Evolutionary conservation across 92 coral and sea anemone species (phyloP).

Genomic region (Palythoa grandiflora): DNA sequence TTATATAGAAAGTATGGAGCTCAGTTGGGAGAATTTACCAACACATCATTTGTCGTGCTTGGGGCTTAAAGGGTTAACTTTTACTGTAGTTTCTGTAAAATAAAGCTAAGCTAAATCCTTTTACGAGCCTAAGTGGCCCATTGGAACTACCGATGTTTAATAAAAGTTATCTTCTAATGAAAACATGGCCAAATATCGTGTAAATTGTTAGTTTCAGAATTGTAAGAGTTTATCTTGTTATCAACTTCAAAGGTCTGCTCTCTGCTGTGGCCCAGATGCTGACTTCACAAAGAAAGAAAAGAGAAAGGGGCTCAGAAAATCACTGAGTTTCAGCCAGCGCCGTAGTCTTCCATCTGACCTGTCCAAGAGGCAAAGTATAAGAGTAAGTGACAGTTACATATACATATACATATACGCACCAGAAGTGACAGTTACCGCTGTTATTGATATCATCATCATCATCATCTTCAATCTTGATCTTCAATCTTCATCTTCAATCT

Average conservation of each 20-base stretch:
- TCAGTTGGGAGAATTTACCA: too few relatives aligned
- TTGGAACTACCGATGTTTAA: too few relatives aligned
- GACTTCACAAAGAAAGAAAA: conserved; percentile 65
- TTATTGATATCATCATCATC: background rate
- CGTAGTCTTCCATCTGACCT: conserved; percentile 67
- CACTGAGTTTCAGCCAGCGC: conserved; percentile 76
- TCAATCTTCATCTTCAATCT: background rate
- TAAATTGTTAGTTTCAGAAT: too few relatives aligned
- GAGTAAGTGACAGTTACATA: conserved; percentile 62
- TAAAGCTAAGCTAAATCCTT: too few relatives aligned
- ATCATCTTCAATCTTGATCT: background rate
- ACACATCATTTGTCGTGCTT: too few relatives aligned
- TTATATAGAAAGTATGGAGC: too few relatives aligned
- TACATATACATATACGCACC: background rate
- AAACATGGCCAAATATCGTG: background rate
- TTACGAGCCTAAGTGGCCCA: too few relatives aligned
- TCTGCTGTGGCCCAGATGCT: conserved; percentile 54
- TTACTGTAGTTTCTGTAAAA: too few relatives aligned
- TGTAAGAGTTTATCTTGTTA: background rate
- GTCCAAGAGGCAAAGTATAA: conserved; percentile 76
- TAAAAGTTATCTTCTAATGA: too few relatives aligned
- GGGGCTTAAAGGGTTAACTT: too few relatives aligned
- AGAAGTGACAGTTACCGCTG: background rate
- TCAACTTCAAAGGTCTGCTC: conserved; percentile 50
- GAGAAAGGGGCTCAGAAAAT: conserved; percentile 73